Percentiles rank a stretch among this genome's conserved stretches.
These are phyloP conservation scores for Melanocharis versteri DNA, from an alignment of 2,113 vertebrate species.

Conservation along the genomic window DNA sequence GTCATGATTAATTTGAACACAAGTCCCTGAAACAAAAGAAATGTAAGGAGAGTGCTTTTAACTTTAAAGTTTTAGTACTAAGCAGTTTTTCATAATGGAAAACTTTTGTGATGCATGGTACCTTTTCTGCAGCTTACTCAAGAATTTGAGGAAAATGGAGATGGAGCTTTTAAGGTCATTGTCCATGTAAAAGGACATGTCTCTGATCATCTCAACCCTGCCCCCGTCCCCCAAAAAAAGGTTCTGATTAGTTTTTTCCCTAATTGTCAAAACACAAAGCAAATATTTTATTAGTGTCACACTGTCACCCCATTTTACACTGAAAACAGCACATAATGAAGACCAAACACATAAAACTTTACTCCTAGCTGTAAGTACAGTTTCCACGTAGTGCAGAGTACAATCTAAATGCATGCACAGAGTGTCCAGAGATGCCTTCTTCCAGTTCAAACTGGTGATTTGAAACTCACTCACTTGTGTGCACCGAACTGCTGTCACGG, in stretches of 20 bases:
- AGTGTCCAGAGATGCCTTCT: not conserved
- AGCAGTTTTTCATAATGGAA: not conserved
- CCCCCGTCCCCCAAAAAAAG: rapidly evolving
- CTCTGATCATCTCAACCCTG: not conserved
- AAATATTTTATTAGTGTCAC: not conserved
- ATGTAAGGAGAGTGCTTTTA: not conserved
- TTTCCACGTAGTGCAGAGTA: not conserved
- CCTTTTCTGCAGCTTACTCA: not conserved
- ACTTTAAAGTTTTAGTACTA: not conserved
- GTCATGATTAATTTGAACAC: not conserved
- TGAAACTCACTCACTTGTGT: not conserved
- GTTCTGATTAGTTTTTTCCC: not conserved
- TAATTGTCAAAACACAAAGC: not conserved
- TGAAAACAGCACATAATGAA: not conserved
- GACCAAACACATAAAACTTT: not conserved
- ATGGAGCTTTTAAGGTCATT: not conserved
- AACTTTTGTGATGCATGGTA: rapidly evolving
- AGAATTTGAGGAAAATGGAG: not conserved
- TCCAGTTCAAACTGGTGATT: not conserved
- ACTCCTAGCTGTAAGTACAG: not conserved
- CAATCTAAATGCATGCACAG: rapidly evolving
- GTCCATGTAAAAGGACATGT: not conserved
- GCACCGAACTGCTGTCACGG: not conserved
- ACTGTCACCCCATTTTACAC: not conserved
- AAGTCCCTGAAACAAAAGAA: not conserved